A percentile compares a stretch with the other conserved stretches of the same genome.
phyloP scores from a whole-genome alignment of 1,140 invertebrate genomes.

The Drepana arcuata region DNA sequence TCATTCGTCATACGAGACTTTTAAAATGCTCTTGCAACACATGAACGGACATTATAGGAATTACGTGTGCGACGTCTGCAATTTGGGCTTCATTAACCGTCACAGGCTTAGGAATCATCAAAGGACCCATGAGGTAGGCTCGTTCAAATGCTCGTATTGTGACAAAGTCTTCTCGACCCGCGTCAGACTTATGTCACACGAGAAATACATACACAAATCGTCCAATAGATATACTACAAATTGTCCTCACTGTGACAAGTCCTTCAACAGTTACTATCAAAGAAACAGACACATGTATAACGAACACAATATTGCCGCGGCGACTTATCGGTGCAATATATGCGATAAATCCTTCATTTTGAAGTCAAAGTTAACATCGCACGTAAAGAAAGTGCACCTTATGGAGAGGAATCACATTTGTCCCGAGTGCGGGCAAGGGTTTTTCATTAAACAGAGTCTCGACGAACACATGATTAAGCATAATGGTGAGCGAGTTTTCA shows the following conservation, averaged over 20 bases:
- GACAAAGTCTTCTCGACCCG: conserved; percentile 57
- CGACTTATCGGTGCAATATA: conserved; percentile 50
- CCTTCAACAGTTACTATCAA: conserved; percentile 51
- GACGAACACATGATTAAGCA: conserved; percentile 56
- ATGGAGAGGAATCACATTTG: conserved; percentile 56
- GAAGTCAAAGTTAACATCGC: conserved; percentile 45
- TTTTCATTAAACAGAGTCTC: conserved; percentile 47
- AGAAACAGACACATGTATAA: conserved; percentile 50
- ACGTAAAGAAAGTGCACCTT: conserved; percentile 54
- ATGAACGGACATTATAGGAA: conserved; percentile 63
- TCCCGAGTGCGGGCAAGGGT: conserved; percentile 39
- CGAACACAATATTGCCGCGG: conserved; percentile 35
- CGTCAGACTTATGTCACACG: conserved; percentile 39
- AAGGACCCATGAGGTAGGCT: conserved; percentile 41
- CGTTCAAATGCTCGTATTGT: conserved; percentile 51
- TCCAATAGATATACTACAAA: conserved; percentile 42
- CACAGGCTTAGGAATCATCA: conserved; percentile 70
- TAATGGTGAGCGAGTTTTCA: conserved; percentile 42
- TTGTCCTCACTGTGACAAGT: conserved; percentile 45
- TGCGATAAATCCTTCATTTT: conserved; percentile 52
- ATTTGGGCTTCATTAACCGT: conserved; percentile 76
- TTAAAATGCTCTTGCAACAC: conserved; percentile 57
- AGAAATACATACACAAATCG: conserved; percentile 50
- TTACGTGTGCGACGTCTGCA: conserved; percentile 85
- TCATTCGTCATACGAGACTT: conserved; percentile 43